Conservation (phyloP, 2,113 vertebrate species). For the Danionella cerebrum region DNA sequence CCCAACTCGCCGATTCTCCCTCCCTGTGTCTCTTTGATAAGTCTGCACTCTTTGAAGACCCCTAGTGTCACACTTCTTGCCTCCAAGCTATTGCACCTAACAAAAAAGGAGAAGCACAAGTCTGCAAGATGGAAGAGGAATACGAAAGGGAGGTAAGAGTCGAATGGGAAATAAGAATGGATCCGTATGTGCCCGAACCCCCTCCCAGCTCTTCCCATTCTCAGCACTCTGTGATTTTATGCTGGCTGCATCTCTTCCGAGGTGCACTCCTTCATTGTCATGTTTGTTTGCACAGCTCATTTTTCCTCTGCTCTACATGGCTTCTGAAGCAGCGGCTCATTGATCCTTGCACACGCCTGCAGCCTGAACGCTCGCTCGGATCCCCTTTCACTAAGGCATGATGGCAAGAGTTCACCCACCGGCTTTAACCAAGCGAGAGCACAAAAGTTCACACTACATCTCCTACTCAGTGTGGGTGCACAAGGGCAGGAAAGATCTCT, state of each 20-base stretch:
- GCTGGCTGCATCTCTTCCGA: conserved; percentile 64
- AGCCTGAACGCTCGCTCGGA: conserved; percentile 50
- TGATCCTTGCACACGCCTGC: conserved; percentile 62
- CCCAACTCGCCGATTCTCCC: conserved; percentile 16
- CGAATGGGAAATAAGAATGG: conserved; percentile 32
- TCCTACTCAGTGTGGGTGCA: conserved; percentile 24
- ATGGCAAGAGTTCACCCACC: conserved; percentile 34
- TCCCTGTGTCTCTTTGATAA: conserved; percentile 41
- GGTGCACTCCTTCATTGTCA: conserved; percentile 73
- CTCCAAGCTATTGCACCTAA: conserved; percentile 28
- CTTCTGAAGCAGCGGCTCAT: conserved; percentile 66
- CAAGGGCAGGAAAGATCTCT: conserved; percentile 13
- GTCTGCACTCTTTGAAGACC: conserved; percentile 40
- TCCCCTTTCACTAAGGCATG: conserved; percentile 50
- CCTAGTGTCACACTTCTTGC: conserved; percentile 23
- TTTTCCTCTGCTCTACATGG: conserved; percentile 51
- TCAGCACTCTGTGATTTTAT: conserved; percentile 59
- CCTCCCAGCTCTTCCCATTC: conserved; percentile 39
- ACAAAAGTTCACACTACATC: conserved; percentile 26
- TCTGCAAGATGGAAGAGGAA: background rate
- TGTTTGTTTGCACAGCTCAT: conserved; percentile 65
- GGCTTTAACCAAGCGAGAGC: conserved; percentile 32
- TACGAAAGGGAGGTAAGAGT: conserved; percentile 12
- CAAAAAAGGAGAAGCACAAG: conserved; percentile 1
- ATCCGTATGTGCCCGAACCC: conserved; percentile 52